Conservation (phyloP, 53 echinoderm and acorn worm species). For the Zoroaster sp. region DNA sequence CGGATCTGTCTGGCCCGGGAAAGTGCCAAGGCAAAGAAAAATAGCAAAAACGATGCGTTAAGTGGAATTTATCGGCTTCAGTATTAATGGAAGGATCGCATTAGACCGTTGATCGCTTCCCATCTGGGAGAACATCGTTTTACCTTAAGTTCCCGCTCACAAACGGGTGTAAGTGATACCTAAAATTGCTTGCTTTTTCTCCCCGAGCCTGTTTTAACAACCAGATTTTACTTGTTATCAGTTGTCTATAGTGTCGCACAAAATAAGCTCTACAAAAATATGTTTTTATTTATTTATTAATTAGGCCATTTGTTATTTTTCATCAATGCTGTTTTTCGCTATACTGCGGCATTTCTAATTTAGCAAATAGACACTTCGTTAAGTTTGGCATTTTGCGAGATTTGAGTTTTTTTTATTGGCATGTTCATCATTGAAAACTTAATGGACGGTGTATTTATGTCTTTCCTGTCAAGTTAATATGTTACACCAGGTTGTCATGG, state of each 20-base stretch:
- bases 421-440: not conserved
- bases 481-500: not conserved
- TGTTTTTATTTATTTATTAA: not conserved
- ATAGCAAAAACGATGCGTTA: conserved; percentile 27
- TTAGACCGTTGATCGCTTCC: conserved; percentile 37
- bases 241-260: not conserved
- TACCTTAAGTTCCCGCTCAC: conserved; percentile 12
- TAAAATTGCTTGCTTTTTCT: conserved; percentile 12
- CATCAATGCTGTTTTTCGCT: not conserved
- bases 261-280: not conserved
- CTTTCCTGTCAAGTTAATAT: not conserved
- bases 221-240: not conserved
- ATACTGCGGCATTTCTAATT: not conserved
- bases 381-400: not conserved
- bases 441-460: not conserved
- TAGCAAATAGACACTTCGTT: not conserved
- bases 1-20: not conserved
- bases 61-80: conserved; percentile 50
- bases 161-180: conserved; percentile 41
- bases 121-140: conserved; percentile 37
- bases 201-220: not conserved
- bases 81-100: conserved; percentile 54
- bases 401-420: not conserved
- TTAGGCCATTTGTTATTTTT: not conserved
- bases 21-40: conserved; percentile 14